Evolutionary conservation across 2,113 vertebrate species (phyloP).

Genomic region (Pyxicephalus adspersus): DNA sequence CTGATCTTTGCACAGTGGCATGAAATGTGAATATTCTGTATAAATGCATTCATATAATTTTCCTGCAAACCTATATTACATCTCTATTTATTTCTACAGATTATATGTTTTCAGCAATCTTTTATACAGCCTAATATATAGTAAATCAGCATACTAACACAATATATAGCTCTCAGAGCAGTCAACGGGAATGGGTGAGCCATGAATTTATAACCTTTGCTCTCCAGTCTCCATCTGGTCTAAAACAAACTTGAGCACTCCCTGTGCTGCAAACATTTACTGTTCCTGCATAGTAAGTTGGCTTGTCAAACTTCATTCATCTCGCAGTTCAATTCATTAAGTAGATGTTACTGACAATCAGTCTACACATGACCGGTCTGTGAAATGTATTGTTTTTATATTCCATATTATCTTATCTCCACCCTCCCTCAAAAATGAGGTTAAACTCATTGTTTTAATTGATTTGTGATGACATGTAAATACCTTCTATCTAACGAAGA

Average conservation of each 20-base stretch:
- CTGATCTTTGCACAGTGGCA: no score
- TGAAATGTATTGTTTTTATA: background rate
- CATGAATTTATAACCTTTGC: constrained; percentile 37
- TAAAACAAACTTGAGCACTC: constrained; percentile 40
- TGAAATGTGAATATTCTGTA: no score
- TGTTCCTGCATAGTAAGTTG: constrained; percentile 5
- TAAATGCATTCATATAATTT: no score
- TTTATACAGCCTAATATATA: no score
- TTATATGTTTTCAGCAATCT: no score
- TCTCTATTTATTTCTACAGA: no score
- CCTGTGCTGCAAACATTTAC: constrained; percentile 35
- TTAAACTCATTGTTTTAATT: no score
- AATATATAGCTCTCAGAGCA: background rate
- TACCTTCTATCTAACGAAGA: no score
- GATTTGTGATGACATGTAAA: no score
- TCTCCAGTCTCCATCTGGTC: constrained; percentile 25
- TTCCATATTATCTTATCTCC: background rate
- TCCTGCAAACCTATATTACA: no score
- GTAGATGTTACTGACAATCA: constrained; percentile 7
- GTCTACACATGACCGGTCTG: background rate
- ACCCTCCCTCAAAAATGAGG: no score
- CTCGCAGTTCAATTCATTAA: background rate
- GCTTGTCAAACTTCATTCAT: constrained; percentile 41
- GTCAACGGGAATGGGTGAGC: background rate
- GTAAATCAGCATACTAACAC: no score